These are phyloP conservation scores for Drosophila kokeensis DNA, from an alignment of 2,888 invertebrate species.

Conservation along the genomic window DNA sequence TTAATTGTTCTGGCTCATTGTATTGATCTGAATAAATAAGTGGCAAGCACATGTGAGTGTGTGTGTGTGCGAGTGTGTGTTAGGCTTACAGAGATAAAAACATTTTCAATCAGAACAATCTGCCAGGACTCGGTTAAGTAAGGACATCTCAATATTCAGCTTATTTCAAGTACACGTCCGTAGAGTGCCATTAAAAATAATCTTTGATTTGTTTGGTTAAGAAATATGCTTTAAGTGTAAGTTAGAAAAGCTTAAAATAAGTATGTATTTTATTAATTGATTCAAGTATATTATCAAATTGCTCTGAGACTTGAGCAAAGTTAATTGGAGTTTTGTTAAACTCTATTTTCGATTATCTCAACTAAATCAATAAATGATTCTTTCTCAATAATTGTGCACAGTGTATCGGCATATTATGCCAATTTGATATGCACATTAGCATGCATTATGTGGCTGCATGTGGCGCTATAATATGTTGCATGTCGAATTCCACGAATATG, in stretches of 20 bases:
- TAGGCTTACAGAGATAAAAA: neutral
- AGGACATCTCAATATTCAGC: neutral
- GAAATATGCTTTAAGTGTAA: too few species aligned
- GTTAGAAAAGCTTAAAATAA: neutral
- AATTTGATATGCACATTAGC: constrained; percentile 61
- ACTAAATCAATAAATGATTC: neutral
- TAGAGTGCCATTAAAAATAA: neutral
- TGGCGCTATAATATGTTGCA: constrained; percentile 42
- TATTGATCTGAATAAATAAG: constrained; percentile 67
- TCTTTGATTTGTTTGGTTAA: neutral
- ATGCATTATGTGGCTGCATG: constrained; percentile 57
- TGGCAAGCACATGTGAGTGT: constrained; percentile 21
- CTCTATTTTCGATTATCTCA: neutral
- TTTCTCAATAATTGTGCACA: neutral
- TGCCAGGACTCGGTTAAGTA: too few species aligned
- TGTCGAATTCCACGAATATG: constrained; percentile 19
- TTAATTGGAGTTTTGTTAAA: neutral
- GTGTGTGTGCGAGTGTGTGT: constrained; percentile 12
- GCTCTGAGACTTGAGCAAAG: neutral
- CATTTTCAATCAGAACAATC: neutral
- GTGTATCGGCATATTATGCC: constrained; percentile 23
- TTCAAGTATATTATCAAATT: neutral
- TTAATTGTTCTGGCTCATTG: constrained; percentile 59
- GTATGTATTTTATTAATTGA: neutral
- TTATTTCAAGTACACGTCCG: neutral